These are phyloP conservation scores for Ploceus nigricollis DNA, from an alignment of 2,113 vertebrate genomes.

Conservation along the genomic window DNA sequence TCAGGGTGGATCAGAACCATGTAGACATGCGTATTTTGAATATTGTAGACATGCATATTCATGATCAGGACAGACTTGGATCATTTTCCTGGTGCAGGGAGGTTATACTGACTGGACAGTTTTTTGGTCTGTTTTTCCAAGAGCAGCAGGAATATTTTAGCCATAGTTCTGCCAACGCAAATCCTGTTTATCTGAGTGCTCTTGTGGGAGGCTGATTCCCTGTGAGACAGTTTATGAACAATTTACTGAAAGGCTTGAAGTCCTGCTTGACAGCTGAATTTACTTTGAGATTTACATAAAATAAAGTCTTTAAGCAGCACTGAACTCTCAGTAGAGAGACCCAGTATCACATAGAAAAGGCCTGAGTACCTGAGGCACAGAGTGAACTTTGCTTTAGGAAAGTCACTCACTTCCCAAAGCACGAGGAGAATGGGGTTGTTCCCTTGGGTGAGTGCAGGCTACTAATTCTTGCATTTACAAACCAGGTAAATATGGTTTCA, in stretches of 20 bases:
- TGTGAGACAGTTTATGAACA: neutral
- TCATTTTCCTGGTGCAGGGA: neutral
- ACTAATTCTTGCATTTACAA: neutral
- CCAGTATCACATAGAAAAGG: neutral
- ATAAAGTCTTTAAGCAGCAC: neutral
- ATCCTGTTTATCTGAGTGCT: constrained; percentile 21
- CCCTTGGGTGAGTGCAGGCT: neutral
- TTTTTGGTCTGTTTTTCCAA: constrained; percentile 21
- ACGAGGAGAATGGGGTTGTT: neutral
- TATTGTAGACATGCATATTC: neutral
- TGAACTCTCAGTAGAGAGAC: neutral
- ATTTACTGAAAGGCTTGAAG: neutral
- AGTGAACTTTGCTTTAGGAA: neutral
- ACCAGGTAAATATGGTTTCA: neutral
- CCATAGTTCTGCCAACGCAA: constrained; percentile 15
- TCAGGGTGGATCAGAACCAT: neutral
- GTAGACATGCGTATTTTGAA: neutral
- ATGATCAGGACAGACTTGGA: neutral
- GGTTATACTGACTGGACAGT: neutral
- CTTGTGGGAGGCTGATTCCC: neutral
- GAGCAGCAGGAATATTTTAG: constrained; percentile 9
- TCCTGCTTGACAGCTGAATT: neutral
- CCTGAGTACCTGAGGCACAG: neutral
- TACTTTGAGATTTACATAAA: neutral
- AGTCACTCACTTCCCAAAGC: neutral